Percentiles rank a stretch among this genome's conserved stretches.
Evolutionary conservation across 2,888 invertebrate genomes (phyloP).

Genomic region (Agriopis marginaria): DNA sequence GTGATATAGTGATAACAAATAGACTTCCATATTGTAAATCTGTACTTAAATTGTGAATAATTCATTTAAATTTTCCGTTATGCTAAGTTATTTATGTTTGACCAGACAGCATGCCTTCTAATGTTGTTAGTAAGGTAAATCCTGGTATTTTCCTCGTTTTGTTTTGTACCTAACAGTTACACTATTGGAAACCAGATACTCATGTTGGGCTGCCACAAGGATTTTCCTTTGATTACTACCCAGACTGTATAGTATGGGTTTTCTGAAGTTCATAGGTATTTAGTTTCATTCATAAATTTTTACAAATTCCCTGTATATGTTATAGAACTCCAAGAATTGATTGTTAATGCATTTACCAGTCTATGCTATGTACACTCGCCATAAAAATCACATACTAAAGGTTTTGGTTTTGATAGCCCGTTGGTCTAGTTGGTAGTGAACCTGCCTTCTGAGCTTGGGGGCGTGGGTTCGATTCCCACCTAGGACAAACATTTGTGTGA

Average conservation of each 20-base stretch:
- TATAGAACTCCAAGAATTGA: neutral
- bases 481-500: too few relatives aligned
- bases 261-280: neutral
- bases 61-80: neutral
- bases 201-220: slow-evolving; percentile 29
- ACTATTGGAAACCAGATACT: slow-evolving; percentile 11
- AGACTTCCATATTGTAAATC: neutral
- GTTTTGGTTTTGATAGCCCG: too few relatives aligned
- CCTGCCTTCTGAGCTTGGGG: too few relatives aligned
- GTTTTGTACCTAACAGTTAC: neutral
- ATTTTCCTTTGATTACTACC: slow-evolving; percentile 19
- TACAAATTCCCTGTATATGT: neutral
- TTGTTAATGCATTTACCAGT: neutral
- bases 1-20: slow-evolving; percentile 14
- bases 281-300: neutral
- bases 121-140: slow-evolving; percentile 12
- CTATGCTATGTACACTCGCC: neutral
- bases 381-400: neutral
- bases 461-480: too few relatives aligned
- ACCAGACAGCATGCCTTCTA: neutral
- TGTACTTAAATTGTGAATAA: slow-evolving; percentile 9
- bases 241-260: slow-evolving; percentile 3
- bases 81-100: slow-evolving; percentile 1
- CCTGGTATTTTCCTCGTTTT: slow-evolving; percentile 24
- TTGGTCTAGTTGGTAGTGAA: too few relatives aligned